These are phyloP conservation scores for Desmophyllum pertusum DNA, from an alignment of 92 coral and sea anemone species.

Conservation along the genomic window DNA sequence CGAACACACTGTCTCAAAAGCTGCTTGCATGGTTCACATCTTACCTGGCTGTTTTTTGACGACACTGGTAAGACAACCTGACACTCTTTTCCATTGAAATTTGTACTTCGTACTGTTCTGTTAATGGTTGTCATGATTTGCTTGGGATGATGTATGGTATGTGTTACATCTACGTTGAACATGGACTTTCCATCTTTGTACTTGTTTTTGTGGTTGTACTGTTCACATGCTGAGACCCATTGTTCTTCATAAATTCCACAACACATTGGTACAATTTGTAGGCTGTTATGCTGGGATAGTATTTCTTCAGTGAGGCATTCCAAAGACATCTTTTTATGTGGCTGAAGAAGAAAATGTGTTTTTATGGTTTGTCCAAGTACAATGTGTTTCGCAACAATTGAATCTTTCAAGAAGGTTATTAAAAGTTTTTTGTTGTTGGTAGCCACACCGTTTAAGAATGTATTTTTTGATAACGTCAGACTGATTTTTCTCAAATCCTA, in stretches of 20 bases:
- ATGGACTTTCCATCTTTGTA: not conserved
- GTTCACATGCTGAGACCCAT: not conserved
- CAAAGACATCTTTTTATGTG: too few relatives aligned
- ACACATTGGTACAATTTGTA: not conserved
- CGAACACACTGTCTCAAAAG: slow-evolving; percentile 6
- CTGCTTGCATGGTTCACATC: too few relatives aligned
- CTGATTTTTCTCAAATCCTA: not conserved
- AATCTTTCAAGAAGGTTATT: too few relatives aligned
- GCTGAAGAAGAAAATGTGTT: not conserved
- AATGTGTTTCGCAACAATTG: slow-evolving; percentile 10
- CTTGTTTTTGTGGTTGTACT: slow-evolving; percentile 1
- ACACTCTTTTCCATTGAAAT: not conserved
- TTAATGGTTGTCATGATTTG: not conserved
- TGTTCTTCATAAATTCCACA: slow-evolving; percentile 2
- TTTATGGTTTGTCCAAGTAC: not conserved
- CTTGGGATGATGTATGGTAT: not conserved
- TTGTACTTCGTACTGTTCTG: not conserved
- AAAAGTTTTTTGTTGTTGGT: not conserved
- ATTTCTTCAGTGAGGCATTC: not conserved
- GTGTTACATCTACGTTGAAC: not conserved
- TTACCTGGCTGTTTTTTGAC: too few relatives aligned
- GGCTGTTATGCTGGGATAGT: not conserved
- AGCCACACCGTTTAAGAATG: not conserved
- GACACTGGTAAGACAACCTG: too few relatives aligned
- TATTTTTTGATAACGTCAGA: not conserved